Evolutionary conservation across 2,113 vertebrate species (phyloP), one percentile per base, ranked within the genome.

Genomic region (Heliornis fulica): DNA sequence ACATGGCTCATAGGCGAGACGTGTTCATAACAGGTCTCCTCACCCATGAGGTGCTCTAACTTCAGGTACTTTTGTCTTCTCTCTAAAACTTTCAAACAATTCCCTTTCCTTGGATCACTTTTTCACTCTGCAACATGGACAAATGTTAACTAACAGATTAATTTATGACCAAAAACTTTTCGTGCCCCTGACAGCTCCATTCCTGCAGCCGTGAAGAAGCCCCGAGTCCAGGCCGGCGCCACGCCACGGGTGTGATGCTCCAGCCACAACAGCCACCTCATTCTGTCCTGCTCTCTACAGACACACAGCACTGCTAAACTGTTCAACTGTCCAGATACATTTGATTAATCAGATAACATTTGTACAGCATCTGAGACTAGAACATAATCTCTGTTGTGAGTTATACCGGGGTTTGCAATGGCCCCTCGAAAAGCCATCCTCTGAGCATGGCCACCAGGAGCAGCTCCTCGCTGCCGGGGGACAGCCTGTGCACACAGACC

Each of bases 211-310:
- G 2, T 0, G 4, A 38, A 43, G 48, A 29, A 50, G 1, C 15
- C 20, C 15, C 0, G 0, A 26, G 48, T 7, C 65, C 7, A 1
- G 2, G 46, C 63, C 32, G 14, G 38, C 1, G 34, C 12, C 46
- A 15, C 1, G 8, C 25, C 50, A 12, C n/a, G 3, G 13, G 15
- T 2, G 6, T 1, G 36, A 41, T 29, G 3, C 1, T 7, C 71
- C 83, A 9, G 17, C 20, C 17, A 3, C n/a, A 69, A 16, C 83
- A 75, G 10, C 1, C 21, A 36, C 78, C 50, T 12, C 80, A 28
- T 45, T 26, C 36, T 45, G 40, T 68, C 53, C 81, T 22, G n/a
- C 45, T 87, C 92, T 54, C 17, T 18, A 3, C 85, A 69, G 53
- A 31, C 81, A 41, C 0, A 7, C 10, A 48, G 17, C 66, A 43